Evolutionary conservation across 1,140 invertebrate genomes (phyloP).

Genomic region (Venturia canescens): DNA sequence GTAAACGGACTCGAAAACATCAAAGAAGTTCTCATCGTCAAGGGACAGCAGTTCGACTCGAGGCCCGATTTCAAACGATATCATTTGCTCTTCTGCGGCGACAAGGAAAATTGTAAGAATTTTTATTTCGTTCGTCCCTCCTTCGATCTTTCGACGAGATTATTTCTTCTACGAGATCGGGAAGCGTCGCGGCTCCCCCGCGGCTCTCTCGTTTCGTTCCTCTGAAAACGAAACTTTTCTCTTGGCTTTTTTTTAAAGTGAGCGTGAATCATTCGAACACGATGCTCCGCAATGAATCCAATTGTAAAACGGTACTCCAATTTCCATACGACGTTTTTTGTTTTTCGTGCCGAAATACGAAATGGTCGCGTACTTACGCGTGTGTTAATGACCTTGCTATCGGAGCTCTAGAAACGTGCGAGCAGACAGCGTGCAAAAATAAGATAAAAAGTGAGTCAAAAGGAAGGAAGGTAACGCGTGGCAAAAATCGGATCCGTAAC

Average conservation of each 20-base stretch:
- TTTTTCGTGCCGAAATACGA: background rate
- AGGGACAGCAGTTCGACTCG: constrained; percentile 81
- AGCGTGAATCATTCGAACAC: too few species aligned
- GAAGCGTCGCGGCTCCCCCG: too few species aligned
- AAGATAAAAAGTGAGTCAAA: too few species aligned
- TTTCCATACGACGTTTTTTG: background rate
- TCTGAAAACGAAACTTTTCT: too few species aligned
- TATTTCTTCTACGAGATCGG: too few species aligned
- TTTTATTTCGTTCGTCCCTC: too few species aligned
- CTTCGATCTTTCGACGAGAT: too few species aligned
- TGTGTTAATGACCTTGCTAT: constrained; percentile 19
- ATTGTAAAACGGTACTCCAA: too few species aligned
- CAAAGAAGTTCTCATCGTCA: constrained; percentile 80
- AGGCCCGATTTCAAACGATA: constrained; percentile 82
- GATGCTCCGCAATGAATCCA: too few species aligned
- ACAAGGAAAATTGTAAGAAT: constrained; percentile 85
- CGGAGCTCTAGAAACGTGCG: background rate
- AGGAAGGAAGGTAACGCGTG: too few species aligned
- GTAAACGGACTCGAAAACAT: constrained; percentile 82
- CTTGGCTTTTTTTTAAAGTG: too few species aligned
- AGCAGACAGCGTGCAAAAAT: background rate
- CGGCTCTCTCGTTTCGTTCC: too few species aligned
- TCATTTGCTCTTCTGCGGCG: constrained; percentile 80
- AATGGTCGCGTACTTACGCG: background rate
- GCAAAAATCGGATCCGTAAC: background rate